Percentiles rank a stretch among this genome's conserved stretches.
Evolutionary conservation across 2,888 invertebrate species (phyloP).

Genomic region (Cactoblastis cactorum): DNA sequence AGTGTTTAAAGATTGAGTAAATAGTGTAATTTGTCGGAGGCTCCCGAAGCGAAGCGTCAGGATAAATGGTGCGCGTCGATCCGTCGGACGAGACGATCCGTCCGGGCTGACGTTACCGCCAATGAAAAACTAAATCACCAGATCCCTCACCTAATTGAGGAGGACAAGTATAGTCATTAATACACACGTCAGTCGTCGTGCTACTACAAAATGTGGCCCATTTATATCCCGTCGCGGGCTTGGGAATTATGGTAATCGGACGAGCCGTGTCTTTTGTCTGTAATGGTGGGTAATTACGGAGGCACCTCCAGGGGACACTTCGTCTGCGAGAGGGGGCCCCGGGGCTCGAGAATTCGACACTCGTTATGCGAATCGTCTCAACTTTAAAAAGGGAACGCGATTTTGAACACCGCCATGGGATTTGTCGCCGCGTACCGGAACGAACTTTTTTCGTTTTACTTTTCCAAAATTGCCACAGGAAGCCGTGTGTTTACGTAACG

Average conservation of each 20-base stretch:
- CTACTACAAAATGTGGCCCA: conserved; percentile 77
- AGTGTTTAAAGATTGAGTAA: conserved; percentile 23
- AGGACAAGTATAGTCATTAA: conserved; percentile 78
- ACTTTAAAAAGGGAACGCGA: conserved; percentile 76
- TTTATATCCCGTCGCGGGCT: conserved; percentile 72
- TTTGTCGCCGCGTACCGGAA: conserved; percentile 50
- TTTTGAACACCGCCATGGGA: conserved; percentile 69
- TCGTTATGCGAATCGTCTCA: conserved; percentile 77
- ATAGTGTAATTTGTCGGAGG: conserved; percentile 33
- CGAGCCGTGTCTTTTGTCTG: conserved; percentile 77
- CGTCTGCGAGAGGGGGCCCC: conserved; percentile 57
- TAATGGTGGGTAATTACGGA: conserved; percentile 77
- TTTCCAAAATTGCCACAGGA: conserved; percentile 45
- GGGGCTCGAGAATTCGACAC: conserved; percentile 71
- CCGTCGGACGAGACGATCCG: conserved; percentile 28
- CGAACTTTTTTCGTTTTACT: conserved; percentile 48
- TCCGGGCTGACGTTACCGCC: conserved; percentile 39
- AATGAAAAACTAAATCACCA: conserved; percentile 75
- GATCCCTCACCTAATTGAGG: conserved; percentile 76
- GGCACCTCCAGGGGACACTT: conserved; percentile 72
- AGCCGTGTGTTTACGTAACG: conserved; percentile 36
- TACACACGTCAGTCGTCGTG: conserved; percentile 76
- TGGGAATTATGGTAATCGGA: conserved; percentile 78
- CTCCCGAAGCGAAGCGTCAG: conserved; percentile 31
- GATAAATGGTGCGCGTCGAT: conserved; percentile 30